Conservation (phyloP, 2,113 vertebrate genomes). For the Numida meleagris region DNA sequence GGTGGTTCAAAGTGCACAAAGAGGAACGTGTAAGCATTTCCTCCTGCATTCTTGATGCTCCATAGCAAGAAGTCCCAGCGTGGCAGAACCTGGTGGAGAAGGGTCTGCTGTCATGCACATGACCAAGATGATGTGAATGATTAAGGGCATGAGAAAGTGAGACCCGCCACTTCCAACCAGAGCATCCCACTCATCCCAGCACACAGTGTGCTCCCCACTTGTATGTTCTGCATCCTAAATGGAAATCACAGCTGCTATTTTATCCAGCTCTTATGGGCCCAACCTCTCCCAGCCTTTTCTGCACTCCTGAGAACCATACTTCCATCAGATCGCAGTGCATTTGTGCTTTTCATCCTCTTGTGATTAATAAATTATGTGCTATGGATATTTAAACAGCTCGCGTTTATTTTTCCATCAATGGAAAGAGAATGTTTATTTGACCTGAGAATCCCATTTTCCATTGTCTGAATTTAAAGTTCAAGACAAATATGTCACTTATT, state of each 20-base stretch:
- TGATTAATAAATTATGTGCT: constrained; percentile 60
- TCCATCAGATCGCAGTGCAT: background rate
- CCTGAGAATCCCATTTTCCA: constrained; percentile 42
- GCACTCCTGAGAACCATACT: constrained; percentile 12
- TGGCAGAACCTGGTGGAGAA: background rate
- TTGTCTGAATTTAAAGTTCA: constrained; percentile 55
- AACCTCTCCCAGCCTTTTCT: constrained; percentile 34
- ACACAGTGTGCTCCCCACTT: background rate
- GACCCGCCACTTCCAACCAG: background rate
- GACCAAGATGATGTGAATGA: background rate
- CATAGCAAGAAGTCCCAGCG: background rate
- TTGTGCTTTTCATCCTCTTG: constrained; percentile 41
- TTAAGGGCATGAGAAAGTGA: fast-evolving
- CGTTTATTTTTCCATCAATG: constrained; percentile 57
- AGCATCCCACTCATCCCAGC: background rate
- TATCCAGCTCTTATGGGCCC: background rate
- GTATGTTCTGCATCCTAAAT: background rate
- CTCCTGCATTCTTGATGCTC: background rate
- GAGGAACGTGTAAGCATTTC: background rate
- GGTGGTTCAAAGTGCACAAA: background rate
- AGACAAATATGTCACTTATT: constrained; percentile 13
- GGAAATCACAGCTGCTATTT: background rate
- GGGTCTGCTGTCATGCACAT: fast-evolving
- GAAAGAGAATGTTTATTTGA: constrained; percentile 56
- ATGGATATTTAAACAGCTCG: constrained; percentile 38